Conservation (phyloP, 2,797 vertebrate genomes). For the Argentina silus region DNA sequence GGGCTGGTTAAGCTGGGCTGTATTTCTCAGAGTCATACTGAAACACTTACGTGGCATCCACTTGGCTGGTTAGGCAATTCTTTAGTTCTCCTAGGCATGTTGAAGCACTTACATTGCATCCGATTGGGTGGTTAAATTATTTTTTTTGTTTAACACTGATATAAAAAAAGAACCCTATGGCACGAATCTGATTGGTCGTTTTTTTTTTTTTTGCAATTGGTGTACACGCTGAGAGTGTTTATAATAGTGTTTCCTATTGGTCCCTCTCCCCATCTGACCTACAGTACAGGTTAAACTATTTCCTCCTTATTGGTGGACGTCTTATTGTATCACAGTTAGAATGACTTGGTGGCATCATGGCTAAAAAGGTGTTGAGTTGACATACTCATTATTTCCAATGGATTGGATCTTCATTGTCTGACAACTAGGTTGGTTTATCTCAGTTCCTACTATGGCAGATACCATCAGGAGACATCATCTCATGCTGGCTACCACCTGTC, state of each 20-base stretch:
- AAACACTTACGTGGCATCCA: slow-evolving; percentile 77
- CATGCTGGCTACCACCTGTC: background rate
- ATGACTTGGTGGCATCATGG: background rate
- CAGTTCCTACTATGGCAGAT: background rate
- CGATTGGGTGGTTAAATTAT: slow-evolving; percentile 76
- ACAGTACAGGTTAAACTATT: background rate
- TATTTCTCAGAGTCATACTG: slow-evolving; percentile 72
- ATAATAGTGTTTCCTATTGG: too few species aligned
- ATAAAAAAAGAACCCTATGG: slow-evolving; percentile 74
- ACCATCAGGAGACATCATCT: background rate
- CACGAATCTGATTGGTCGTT: slow-evolving; percentile 64
- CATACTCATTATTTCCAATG: background rate
- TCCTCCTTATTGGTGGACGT: background rate
- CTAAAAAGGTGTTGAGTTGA: background rate
- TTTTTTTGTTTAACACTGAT: slow-evolving; percentile 72
- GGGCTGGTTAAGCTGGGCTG: slow-evolving; percentile 70
- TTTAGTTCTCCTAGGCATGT: slow-evolving; percentile 61
- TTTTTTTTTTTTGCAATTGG: slow-evolving; percentile 30
- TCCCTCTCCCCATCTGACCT: background rate
- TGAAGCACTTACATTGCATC: slow-evolving; percentile 76
- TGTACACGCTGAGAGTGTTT: background rate
- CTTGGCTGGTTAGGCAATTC: slow-evolving; percentile 63
- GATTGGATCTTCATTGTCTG: background rate
- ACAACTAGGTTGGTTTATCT: background rate
- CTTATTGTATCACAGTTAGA: background rate